Evolutionary conservation across 1,140 invertebrate genomes (phyloP), one percentile per base, ranked within the genome.

Genomic region (Habropoda laboriosa): DNA sequence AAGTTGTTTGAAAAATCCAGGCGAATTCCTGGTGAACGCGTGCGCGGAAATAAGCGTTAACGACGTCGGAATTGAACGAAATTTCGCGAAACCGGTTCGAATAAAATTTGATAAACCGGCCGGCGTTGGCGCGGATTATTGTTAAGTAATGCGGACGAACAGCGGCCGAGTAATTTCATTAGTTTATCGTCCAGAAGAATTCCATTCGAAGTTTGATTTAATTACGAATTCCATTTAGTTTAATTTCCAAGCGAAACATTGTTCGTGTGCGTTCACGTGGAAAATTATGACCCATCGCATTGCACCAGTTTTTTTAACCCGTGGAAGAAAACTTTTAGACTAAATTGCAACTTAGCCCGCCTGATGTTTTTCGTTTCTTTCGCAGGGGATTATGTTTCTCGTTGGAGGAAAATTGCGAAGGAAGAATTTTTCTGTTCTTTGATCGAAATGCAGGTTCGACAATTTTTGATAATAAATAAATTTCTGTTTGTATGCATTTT

Each of bases 171-270:
- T 42, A 58, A 71, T 71, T 45, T 45, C 68, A 32, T 71, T 32
- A 30, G 38, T 1, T 71, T 58, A 58, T 58, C 27, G 40, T 13
- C 10, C 53, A 32, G 24, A 32, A 42, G 53, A 58, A 71, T 71
- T 45, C 42, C 27, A 71, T 71, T 71, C n/a, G 55, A 58, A 24
- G 38, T 71, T 71, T 16, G 18, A 51, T 45, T 45, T 32, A n/a
- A 71, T 71, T 32, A n/a, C 32, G 5, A 45, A 71, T 45, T 71
- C 7, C 18, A 32, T 18, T 35, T 53, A 35, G 21, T 35, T 38
- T 24, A 24, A 51, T 38, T n/a, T 51, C n/a, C n/a, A 51, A 18
- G 38, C 16, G n/a, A 51, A 35, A 6, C 3, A 24, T n/a, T 16
- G 45, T 35, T 51, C 8, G 30, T 6, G 10, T 1, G 3, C 21